Base-by-base conservation (phyloP, 2,888 invertebrate genomes). In the Sympetrum striolatum region DNA sequence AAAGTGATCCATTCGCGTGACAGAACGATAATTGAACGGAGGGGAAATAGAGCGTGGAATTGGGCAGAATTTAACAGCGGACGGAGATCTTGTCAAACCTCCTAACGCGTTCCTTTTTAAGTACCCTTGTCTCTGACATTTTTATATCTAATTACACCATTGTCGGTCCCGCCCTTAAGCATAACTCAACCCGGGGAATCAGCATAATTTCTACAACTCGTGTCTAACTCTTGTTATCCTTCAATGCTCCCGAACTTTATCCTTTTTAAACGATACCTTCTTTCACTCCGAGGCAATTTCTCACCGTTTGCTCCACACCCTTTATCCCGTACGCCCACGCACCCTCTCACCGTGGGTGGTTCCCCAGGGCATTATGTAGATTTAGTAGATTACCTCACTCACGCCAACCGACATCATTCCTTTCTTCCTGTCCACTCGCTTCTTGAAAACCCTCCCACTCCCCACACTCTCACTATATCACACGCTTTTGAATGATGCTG, bases 141-240 rank as follows among this genome's bases (percentile, higher is more conserved):
- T 86, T 86, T 86, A 60, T 60, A 60, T 86, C 35, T 86, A 60
- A 86, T 86, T 60, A 86, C 60, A 58, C 86, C 86, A 86, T 86
- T 86, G 86, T 86, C 37, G 64, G 58, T 37, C 86, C 31, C 82
- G 1, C 53, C 58, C 58, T 86, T 8, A 64, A 86, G 86, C 86
- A 60, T 86, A 86, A 86, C 86, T 86, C 86, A 60, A 37, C 64
- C 86, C n/a, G 60, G 14, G 82, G 58, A 53, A 86, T 86, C 60
- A 86, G 86, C 86, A 86, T 86, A 86, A 86, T 86, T 60, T 86
- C 64, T 86, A 86, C 35, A n/a, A 86, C 86, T 86, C 86, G 86
- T 86, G 37, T 64, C 64, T 37, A 60, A 60, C 58, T 86, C 86
- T 64, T 86, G 86, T 86, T 86, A 86, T 86, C 86, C 86, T 60